These are phyloP conservation scores for Sebastes alutus DNA, from an alignment of 2,797 vertebrate genomes.

Conservation along the genomic window DNA sequence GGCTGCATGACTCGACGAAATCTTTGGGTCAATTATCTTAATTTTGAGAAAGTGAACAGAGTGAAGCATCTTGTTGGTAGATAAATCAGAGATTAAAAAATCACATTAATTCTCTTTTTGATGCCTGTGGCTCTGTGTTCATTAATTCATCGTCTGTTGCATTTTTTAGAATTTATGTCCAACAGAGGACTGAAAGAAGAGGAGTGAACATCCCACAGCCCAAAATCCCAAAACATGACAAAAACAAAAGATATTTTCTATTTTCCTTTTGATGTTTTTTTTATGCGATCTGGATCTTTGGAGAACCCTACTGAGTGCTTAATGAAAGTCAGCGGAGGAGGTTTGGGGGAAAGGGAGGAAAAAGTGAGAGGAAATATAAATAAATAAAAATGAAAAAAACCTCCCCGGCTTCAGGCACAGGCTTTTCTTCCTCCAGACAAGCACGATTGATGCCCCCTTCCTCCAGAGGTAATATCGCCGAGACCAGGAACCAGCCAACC, in stretches of 20 bases:
- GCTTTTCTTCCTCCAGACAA: conserved; percentile 58
- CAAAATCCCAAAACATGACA: background rate
- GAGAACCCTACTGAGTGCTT: conserved; percentile 18
- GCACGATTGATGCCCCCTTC: conserved; percentile 67
- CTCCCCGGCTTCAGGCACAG: conserved; percentile 13
- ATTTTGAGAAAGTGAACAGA: conserved; percentile 16
- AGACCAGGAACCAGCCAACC: conserved; percentile 72
- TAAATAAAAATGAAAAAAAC: conserved; percentile 32
- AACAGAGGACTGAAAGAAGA: conserved; percentile 12
- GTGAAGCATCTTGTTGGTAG: conserved; percentile 17
- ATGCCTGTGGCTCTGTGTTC: background rate
- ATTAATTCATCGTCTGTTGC: conserved; percentile 15
- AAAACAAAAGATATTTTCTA: background rate
- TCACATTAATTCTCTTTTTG: conserved; percentile 27
- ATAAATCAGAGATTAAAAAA: conserved; percentile 44
- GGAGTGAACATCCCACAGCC: background rate
- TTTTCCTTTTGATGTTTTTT: conserved; percentile 22
- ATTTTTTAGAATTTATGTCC: conserved; percentile 1
- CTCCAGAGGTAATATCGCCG: conserved; percentile 66
- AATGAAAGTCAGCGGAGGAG: conserved; percentile 25
- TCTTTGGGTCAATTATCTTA: conserved; percentile 31
- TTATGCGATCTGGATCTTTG: conserved; percentile 8
- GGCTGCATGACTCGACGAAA: background rate
- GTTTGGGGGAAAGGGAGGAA: background rate
- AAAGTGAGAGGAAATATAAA: conserved; percentile 14